A percentile compares a stretch with the other conserved stretches of the same genome.
Evolutionary conservation across 1,140 invertebrate species (phyloP).

Genomic region (Kradibia gibbosae): DNA sequence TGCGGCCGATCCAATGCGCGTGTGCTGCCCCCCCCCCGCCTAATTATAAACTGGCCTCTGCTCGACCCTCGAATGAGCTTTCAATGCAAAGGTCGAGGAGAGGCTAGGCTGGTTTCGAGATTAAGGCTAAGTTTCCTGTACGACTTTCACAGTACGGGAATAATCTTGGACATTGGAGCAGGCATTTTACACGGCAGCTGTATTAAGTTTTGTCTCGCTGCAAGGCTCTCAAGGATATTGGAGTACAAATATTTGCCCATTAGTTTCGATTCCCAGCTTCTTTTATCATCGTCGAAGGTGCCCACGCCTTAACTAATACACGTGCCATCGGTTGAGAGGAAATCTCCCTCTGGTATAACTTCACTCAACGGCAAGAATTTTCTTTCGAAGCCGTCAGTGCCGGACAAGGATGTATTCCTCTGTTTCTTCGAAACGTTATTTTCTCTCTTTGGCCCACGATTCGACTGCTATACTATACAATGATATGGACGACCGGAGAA

Average conservation of each 20-base stretch:
- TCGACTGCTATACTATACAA: background rate
- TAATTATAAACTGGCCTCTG: too few species aligned
- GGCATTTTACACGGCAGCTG: too few species aligned
- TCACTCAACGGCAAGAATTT: slow-evolving; percentile 10
- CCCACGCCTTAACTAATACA: background rate
- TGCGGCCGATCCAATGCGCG: too few species aligned
- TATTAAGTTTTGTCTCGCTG: too few species aligned
- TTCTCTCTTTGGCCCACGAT: slow-evolving; percentile 13
- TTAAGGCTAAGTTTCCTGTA: too few species aligned
- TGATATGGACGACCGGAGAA: too few species aligned
- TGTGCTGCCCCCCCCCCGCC: too few species aligned
- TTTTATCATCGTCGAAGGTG: background rate
- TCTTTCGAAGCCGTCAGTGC: background rate
- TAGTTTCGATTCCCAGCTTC: background rate
- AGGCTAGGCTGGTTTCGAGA: too few species aligned
- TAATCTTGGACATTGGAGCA: too few species aligned
- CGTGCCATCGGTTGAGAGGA: background rate
- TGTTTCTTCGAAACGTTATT: background rate
- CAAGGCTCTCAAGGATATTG: slow-evolving; percentile 14
- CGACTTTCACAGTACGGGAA: too few species aligned
- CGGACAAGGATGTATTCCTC: background rate
- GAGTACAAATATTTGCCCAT: background rate
- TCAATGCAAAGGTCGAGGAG: too few species aligned
- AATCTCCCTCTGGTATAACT: background rate
- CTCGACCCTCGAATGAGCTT: too few species aligned